These are phyloP conservation scores for Coluber constrictor DNA, from an alignment of 2,797 vertebrate species.

Conservation along the genomic window DNA sequence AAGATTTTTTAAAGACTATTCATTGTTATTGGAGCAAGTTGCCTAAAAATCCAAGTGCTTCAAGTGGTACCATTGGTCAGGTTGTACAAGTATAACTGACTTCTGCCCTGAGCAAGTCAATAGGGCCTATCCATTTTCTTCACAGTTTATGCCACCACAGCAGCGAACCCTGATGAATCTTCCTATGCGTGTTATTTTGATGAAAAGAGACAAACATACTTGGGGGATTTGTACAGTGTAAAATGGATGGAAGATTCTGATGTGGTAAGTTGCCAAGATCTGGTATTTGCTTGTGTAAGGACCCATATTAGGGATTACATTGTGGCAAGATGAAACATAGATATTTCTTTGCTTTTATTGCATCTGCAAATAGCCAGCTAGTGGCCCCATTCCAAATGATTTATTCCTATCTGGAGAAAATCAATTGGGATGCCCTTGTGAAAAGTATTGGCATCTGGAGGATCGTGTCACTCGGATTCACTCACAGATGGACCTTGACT, in stretches of 20 bases:
- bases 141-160: constrained; percentile 92
- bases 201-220: constrained; percentile 83
- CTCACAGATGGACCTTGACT: neutral
- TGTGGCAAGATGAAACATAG: neutral
- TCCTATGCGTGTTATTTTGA: constrained; percentile 97
- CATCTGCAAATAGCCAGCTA: neutral
- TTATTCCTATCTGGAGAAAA: neutral
- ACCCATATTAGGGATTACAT: neutral
- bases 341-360: neutral
- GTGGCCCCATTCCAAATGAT: neutral
- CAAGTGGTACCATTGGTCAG: neutral
- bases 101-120: neutral
- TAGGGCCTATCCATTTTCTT: neutral
- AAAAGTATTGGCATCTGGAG: neutral
- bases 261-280: constrained; percentile 65
- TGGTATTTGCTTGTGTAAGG: neutral
- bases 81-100: neutral
- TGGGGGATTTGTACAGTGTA: constrained; percentile 97
- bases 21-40: neutral
- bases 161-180: constrained; percentile 85
- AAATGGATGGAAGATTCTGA: constrained; percentile 99
- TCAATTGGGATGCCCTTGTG: neutral
- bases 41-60: neutral
- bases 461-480: neutral
- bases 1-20: neutral